Conservation (phyloP, 2,113 vertebrate genomes). For the Kryptolebias marmoratus region DNA sequence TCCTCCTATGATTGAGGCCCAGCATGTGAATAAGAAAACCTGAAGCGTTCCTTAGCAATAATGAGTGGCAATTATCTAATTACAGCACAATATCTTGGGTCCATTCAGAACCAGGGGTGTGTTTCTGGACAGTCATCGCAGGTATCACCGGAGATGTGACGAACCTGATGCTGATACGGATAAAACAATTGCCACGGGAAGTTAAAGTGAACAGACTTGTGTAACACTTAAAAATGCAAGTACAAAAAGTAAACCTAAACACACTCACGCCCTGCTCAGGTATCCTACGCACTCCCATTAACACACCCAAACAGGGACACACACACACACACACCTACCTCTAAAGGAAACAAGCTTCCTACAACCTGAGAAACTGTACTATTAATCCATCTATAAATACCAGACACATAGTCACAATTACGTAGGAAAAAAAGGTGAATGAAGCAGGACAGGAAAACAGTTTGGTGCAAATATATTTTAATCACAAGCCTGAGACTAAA, state of each 20-base stretch:
- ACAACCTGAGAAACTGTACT: not conserved
- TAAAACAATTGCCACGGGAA: too few species aligned
- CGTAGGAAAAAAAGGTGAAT: not conserved
- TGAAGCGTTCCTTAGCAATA: too few species aligned
- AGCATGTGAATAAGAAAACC: too few species aligned
- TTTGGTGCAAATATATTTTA: conserved; percentile 63
- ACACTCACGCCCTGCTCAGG: conserved; percentile 63
- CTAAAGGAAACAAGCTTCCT: not conserved
- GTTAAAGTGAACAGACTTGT: not conserved
- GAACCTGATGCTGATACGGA: too few species aligned
- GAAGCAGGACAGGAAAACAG: not conserved
- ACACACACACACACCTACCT: not conserved
- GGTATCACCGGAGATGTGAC: too few species aligned
- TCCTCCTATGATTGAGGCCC: too few species aligned
- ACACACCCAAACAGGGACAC: conserved; percentile 26
- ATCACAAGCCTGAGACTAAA: conserved; percentile 52
- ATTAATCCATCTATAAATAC: not conserved
- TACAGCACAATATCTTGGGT: too few species aligned
- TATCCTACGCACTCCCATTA: conserved; percentile 42
- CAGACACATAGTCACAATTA: not conserved
- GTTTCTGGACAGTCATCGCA: too few species aligned
- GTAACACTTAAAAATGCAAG: conserved; percentile 9
- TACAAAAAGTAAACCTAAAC: conserved; percentile 17
- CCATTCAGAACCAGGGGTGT: too few species aligned
- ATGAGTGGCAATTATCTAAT: too few species aligned